Evolutionary conservation across 2,797 vertebrate species (phyloP), one percentile per base, ranked within the genome.

Genomic region (Sandelia bainsii): DNA sequence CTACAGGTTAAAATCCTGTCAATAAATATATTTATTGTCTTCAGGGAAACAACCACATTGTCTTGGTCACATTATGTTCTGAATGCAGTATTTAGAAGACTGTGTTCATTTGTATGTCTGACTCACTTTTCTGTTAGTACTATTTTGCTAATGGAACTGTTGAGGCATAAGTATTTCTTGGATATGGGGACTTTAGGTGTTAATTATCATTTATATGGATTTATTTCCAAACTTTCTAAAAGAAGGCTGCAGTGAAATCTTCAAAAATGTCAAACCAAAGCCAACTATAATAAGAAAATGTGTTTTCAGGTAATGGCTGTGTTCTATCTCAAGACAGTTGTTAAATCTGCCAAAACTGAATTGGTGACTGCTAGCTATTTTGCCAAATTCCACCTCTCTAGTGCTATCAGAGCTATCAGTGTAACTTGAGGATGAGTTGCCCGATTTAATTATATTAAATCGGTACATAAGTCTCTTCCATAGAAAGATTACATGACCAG

Each of bases 1-100:
- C 66, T 85, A 91, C 91, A 93, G 93, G 93, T 81, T 79, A 89
- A 89, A 92, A 91, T 89, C 89, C 91, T 92, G 93, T 91, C 48
- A 94, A 93, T 94, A 93, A 93, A 94, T 93, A 93, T 82, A 82
- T 78, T 77, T 62, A 81, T 84, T 78, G 61, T 84, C 65, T 83
- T 83, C 19, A 72, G 72, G 59, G 85, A 76, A 83, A 81, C 52
- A 74, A 80, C 72, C 23, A 50, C 42, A 79, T 50, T 72, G 57
- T 72, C 61, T 81, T n/a, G 80, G 66, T 66, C 68, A 90, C 65
- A 83, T 69, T 25, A 48, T 53, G 62, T 73, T 69, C 75, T 49
- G 20, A 69, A 57, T 54, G 59, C 4, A 42, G 37, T 51, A 45
- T 54, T 72, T 45, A 39, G 29, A 68, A 50, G n/a, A 48, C 34